These are phyloP conservation scores for Eledone cirrhosa DNA, from an alignment of 2,888 invertebrate genomes.

Conservation along the genomic window DNA sequence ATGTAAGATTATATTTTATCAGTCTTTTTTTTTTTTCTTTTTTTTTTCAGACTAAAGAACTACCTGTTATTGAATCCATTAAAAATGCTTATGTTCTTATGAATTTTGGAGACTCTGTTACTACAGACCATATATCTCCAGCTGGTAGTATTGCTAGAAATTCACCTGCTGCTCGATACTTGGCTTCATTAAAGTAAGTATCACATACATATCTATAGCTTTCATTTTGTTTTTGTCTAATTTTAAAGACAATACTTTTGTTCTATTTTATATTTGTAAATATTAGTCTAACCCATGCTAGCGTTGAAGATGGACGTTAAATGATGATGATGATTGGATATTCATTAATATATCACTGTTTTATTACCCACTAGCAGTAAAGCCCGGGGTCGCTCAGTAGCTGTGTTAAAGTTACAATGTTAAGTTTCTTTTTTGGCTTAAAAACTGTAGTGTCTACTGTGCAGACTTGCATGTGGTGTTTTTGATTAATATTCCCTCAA, in stretches of 20 bases:
- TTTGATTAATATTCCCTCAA: too few species aligned
- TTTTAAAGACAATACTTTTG: background rate
- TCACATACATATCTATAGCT: background rate
- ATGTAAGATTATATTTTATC: background rate
- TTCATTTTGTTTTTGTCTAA: background rate
- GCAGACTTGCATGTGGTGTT: too few species aligned
- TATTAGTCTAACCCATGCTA: background rate
- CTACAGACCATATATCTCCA: slow-evolving; percentile 98
- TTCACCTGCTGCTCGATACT: slow-evolving; percentile 88
- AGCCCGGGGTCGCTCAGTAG: too few species aligned
- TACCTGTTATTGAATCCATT: slow-evolving; percentile 75
- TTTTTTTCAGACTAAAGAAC: slow-evolving; percentile 67
- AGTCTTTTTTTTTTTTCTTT: background rate
- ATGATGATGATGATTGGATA: background rate
- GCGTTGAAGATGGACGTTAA: background rate
- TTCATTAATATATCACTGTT: background rate
- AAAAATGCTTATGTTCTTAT: slow-evolving; percentile 82
- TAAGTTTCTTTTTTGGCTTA: too few species aligned
- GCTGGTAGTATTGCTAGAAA: slow-evolving; percentile 96
- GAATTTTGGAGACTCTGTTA: slow-evolving; percentile 89
- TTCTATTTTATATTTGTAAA: background rate
- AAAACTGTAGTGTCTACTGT: too few species aligned
- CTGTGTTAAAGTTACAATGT: too few species aligned
- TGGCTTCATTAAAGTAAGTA: slow-evolving; percentile 76
- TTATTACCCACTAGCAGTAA: too few species aligned